Evolutionary conservation across 2,797 vertebrate genomes (phyloP).

Genomic region (Halcyon smyrnensis): DNA sequence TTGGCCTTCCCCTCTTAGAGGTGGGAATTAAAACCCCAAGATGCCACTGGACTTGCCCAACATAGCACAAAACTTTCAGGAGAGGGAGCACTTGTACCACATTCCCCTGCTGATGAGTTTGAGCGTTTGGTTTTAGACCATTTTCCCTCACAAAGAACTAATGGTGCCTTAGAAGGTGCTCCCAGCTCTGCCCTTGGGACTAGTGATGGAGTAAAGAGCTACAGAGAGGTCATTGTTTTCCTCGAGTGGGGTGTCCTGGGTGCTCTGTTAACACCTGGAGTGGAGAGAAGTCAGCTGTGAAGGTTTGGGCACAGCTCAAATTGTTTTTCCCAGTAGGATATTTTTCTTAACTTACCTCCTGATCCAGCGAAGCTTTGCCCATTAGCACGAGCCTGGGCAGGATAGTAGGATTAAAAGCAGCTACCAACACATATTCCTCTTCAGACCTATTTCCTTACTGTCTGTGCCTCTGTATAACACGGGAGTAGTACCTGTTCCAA

Average conservation of each 20-base stretch:
- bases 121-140: neutral
- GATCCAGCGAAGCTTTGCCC: neutral
- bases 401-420: neutral
- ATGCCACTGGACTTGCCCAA: neutral
- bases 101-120: neutral
- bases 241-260: neutral
- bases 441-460: neutral
- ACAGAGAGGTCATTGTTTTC: neutral
- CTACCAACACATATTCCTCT: neutral
- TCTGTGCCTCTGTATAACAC: neutral
- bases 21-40: neutral
- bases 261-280: neutral
- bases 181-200: neutral
- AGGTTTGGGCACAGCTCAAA: neutral
- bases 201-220: neutral
- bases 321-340: neutral
- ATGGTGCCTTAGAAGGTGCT: neutral
- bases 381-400: neutral
- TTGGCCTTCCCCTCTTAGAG: neutral
- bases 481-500: neutral
- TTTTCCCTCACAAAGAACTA: neutral
- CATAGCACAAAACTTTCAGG: neutral
- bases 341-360: neutral
- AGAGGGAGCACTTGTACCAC: neutral
- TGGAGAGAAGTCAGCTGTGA: neutral